A percentile compares a stretch with the other conserved stretches of the same genome.
phyloP scores from a whole-genome alignment of 2,888 invertebrate genomes.

The Seira ritae region DNA sequence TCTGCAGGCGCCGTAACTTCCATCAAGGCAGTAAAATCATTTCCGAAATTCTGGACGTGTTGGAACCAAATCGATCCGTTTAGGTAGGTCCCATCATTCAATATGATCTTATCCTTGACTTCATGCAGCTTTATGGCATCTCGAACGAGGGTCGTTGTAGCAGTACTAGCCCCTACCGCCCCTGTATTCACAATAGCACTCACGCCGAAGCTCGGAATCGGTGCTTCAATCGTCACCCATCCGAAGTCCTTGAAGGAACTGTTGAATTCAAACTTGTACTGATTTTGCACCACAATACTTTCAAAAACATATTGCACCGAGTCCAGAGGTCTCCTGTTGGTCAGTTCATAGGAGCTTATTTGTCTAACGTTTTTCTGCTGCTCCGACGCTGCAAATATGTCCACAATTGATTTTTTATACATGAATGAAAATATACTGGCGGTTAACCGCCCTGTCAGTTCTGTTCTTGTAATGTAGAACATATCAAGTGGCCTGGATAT shows the following conservation, averaged over 20 bases:
- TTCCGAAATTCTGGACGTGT: neutral
- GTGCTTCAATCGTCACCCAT: constrained; percentile 36
- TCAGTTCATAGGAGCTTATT: constrained; percentile 1
- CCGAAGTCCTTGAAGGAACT: neutral
- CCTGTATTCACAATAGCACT: constrained; percentile 11
- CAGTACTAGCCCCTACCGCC: neutral
- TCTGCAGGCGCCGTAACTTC: constrained; percentile 28
- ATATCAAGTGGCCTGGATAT: constrained; percentile 21
- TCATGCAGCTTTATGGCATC: neutral
- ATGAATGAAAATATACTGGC: constrained; percentile 27
- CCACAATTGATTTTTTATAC: constrained; percentile 38
- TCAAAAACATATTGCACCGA: constrained; percentile 24
- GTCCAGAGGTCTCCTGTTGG: constrained; percentile 6
- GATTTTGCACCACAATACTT: neutral
- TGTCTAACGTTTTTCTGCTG: neutral
- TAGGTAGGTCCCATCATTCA: neutral
- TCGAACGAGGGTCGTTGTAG: neutral
- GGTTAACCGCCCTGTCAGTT: constrained; percentile 23
- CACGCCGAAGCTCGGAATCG: constrained; percentile 22
- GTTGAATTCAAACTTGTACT: constrained; percentile 16
- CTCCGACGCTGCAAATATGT: constrained; percentile 17
- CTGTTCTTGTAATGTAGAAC: constrained; percentile 34
- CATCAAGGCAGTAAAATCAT: constrained; percentile 24
- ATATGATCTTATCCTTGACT: constrained; percentile 15
- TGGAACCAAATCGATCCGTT: constrained; percentile 20